Base-by-base conservation (phyloP, 2,113 vertebrate species). In the Canis aureus region DNA sequence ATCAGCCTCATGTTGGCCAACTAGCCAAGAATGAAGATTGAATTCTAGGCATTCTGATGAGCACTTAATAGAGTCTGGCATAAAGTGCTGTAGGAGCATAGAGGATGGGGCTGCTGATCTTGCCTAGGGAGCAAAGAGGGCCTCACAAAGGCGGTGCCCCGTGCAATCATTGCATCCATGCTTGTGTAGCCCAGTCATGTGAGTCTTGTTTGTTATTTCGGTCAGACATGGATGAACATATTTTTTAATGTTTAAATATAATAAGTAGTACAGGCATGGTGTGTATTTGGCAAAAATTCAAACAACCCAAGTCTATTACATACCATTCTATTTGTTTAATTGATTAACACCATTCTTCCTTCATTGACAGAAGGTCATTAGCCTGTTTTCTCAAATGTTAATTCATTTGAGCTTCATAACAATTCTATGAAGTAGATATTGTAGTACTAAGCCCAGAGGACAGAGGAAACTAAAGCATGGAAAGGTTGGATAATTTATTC, bases 281-380 rank as follows among this genome's bases (percentile, higher is more conserved):
- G 59, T 38, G 32, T 38, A 35, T 49, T 51, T 84, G 38, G 57
- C 32, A 66, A 93, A 84, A 80, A 43, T 51, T 69, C 20, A 0
- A 76, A 89, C 27, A 53, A 43, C 10, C 76, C 49, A 71, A 12
- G 66, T 59, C 88, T n/a, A 84, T 57, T 49, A 62, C 2, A 25
- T 38, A 38, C 22, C 27, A 55, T 83, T 66, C 89, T 60, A n/a
- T 83, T 53, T 97, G 38, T 43, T 60, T 97, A 55, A 67, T 22
- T 53, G 60, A 59, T 29, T 27, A 49, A 66, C 20, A n/a, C 3
- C 51, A 84, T 84, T 83, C 49, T 82, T 43, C 17, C 25, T 82
- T 81, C n/a, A 57, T 19, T 64, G 8, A 43, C n/a, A 79, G 55
- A 94, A 38, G 10, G 2, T 62, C 55, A 67, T 29, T 88, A 71